These are phyloP conservation scores for Plutella xylostella DNA, from an alignment of 2,888 invertebrate species.

Conservation along the genomic window DNA sequence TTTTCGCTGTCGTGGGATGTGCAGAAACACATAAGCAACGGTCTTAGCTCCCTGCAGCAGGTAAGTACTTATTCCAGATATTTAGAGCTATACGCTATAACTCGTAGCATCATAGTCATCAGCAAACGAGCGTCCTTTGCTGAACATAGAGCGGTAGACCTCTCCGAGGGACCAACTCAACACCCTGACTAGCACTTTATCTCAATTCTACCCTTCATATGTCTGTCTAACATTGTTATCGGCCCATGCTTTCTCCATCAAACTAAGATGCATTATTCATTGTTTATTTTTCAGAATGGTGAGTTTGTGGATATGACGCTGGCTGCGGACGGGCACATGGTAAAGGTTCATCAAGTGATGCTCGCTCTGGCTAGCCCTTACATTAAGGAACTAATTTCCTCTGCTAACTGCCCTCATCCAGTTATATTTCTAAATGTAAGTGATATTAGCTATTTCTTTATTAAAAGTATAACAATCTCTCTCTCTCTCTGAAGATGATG, in stretches of 20 bases:
- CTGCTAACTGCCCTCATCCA: conserved; percentile 49
- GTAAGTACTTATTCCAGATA: neutral
- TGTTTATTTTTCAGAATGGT: conserved; percentile 37
- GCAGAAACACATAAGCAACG: neutral
- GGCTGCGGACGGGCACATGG: conserved; percentile 56
- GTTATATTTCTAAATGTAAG: conserved; percentile 59
- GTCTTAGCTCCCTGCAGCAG: conserved; percentile 5
- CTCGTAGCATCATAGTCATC: neutral
- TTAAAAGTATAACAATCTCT: too few relatives aligned
- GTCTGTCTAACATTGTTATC: too few relatives aligned
- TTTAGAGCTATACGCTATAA: neutral
- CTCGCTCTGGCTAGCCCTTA: conserved; percentile 59
- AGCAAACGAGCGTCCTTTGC: too few relatives aligned
- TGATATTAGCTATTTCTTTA: conserved; percentile 5
- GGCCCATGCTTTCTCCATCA: neutral
- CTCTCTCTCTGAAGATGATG: neutral
- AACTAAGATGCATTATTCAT: neutral
- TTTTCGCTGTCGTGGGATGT: conserved; percentile 6
- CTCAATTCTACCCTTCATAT: neutral
- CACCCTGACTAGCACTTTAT: neutral
- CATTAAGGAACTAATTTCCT: conserved; percentile 48
- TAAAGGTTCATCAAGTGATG: conserved; percentile 57
- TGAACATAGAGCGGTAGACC: neutral
- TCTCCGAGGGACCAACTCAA: too few relatives aligned
- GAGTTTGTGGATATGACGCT: conserved; percentile 64